Base-by-base conservation (phyloP, 1,140 invertebrate genomes). In the Drosophila sturtevanti region DNA sequence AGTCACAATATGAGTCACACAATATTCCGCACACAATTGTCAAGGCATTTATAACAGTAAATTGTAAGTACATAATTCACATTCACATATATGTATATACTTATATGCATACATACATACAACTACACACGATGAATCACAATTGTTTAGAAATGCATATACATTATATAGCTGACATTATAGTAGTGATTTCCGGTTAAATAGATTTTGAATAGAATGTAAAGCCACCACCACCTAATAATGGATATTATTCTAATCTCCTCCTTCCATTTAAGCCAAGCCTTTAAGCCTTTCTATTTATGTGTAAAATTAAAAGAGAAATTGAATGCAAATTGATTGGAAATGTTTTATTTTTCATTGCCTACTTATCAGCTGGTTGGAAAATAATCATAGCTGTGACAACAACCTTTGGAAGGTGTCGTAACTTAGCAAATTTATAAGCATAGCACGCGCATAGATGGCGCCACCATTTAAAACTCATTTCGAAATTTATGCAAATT, bases 1-100 rank as follows among this genome's bases (percentile, higher is more conserved):
- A 27, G 54, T 56, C 54, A 56, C 21, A 27, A 18, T 56, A 56
- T 56, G 54, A 56, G 54, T 56, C 54, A 56, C 16, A 35, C 16
- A 51, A 16, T 51, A 51, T 51, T 51, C 44, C 44, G 44, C 44
- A 51, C 44, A 21, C 44, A 48, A 12, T 16, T 48, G 44, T 48
- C 44, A 24, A 56, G 54, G 54, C 54, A 56, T 56, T 16, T 48
- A 35, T 12, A 48, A 48, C 14, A 48, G 41, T 21, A 18, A 44
- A 44, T 18, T n/a, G 16, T 38, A 35, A 14, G 12, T 38, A n/a
- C n/a, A n/a, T n/a, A 38, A 38, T 38, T 38, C 12, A 38, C 37
- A n/a, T 38, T 14, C 10, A 22, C 44, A 9, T 52, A 5, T 52
- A 7, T 34, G 1, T 55, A 34, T 2, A 5, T 24, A 52, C 6